Evolutionary conservation across 2,888 invertebrate species (phyloP).

Genomic region (Lepidocyrtinus sp.): DNA sequence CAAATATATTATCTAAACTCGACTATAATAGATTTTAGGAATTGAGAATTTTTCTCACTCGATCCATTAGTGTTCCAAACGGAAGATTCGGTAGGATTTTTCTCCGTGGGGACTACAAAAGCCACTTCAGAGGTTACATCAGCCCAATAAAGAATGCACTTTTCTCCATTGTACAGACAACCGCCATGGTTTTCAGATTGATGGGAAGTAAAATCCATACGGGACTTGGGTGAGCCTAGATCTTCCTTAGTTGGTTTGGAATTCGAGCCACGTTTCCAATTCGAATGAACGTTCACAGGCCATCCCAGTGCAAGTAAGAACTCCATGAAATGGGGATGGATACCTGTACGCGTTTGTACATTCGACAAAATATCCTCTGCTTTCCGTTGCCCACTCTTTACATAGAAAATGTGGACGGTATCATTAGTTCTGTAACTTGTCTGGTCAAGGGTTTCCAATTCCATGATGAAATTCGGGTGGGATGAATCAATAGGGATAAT

Average conservation of each 20-base stretch:
- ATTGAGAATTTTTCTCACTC: slow-evolving; percentile 12
- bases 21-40: background rate
- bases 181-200: slow-evolving; percentile 76
- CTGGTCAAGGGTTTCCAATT: slow-evolving; percentile 87
- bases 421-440: slow-evolving; percentile 90
- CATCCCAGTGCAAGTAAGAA: slow-evolving; percentile 85
- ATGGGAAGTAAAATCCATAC: slow-evolving; percentile 43
- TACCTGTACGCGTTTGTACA: slow-evolving; percentile 74
- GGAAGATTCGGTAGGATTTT: slow-evolving; percentile 38
- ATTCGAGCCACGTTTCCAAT: slow-evolving; percentile 79
- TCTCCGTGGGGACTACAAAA: slow-evolving; percentile 86
- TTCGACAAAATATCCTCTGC: slow-evolving; percentile 87
- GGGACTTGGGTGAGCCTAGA: slow-evolving; percentile 24
- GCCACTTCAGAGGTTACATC: slow-evolving; percentile 95
- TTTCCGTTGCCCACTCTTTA: slow-evolving; percentile 86
- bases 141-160: slow-evolving; percentile 94
- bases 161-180: slow-evolving; percentile 85
- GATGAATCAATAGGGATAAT: slow-evolving; percentile 82
- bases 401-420: slow-evolving; percentile 95
- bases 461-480: slow-evolving; percentile 81
- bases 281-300: slow-evolving; percentile 89
- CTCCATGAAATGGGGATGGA: slow-evolving; percentile 76
- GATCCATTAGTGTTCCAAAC: slow-evolving; percentile 61
- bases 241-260: slow-evolving; percentile 17
- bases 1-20: background rate